These are phyloP conservation scores for Mamestra configurata DNA, from an alignment of 1,140 invertebrate genomes.

Conservation along the genomic window DNA sequence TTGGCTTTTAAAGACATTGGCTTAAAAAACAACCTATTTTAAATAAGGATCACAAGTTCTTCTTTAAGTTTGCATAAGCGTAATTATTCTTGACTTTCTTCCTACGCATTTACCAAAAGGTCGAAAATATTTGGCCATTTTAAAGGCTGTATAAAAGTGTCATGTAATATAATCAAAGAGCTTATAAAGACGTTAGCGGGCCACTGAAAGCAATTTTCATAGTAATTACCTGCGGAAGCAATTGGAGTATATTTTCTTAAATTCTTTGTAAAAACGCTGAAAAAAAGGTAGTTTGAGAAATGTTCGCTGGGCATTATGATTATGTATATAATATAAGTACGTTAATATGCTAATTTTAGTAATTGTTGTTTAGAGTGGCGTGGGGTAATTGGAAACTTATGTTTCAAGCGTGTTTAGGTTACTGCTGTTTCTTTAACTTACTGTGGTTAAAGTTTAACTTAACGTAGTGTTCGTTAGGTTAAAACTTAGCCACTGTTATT, in stretches of 20 bases:
- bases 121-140: conserved; percentile 42
- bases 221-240: conserved; percentile 41
- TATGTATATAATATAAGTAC: conserved; percentile 3
- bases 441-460: too few relatives aligned
- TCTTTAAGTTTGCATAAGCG: conserved; percentile 21
- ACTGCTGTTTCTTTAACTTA: neutral
- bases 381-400: neutral
- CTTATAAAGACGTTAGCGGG: conserved; percentile 48
- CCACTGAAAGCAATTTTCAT: conserved; percentile 48
- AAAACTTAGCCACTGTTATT: too few relatives aligned
- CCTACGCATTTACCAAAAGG: conserved; percentile 19
- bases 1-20: neutral
- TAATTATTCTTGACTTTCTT: conserved; percentile 18
- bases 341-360: conserved; percentile 42
- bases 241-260: conserved; percentile 46
- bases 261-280: conserved; percentile 28
- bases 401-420: neutral
- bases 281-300: conserved; percentile 20
- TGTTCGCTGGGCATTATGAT: conserved; percentile 13
- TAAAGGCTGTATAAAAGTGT: conserved; percentile 39
- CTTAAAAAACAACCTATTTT: conserved; percentile 9
- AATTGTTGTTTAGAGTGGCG: conserved; percentile 1
- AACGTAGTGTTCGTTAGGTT: too few relatives aligned
- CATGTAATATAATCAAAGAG: conserved; percentile 47
- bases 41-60: conserved; percentile 1